These are phyloP conservation scores for Eulemur coronatus DNA, from an alignment of 2,797 vertebrate species.

Conservation along the genomic window DNA sequence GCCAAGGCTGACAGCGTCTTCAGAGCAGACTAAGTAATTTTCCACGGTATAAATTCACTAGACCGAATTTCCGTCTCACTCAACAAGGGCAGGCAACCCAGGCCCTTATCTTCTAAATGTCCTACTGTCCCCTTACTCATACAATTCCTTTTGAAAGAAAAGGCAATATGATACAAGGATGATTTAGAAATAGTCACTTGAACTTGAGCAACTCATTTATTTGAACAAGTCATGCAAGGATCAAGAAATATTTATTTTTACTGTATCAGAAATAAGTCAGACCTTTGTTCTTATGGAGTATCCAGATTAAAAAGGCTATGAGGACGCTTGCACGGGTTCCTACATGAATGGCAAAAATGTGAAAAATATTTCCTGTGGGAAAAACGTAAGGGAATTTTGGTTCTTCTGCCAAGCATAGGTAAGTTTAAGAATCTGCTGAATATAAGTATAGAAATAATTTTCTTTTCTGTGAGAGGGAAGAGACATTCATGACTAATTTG, in stretches of 20 bases:
- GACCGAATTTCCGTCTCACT: not conserved
- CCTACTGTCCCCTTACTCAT: not conserved
- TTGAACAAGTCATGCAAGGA: constrained; percentile 12
- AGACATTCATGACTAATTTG: not conserved
- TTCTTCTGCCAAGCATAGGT: not conserved
- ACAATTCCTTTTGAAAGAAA: not conserved
- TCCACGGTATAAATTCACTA: not conserved
- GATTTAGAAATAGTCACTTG: constrained; percentile 32
- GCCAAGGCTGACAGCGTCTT: not conserved
- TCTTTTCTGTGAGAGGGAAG: not conserved
- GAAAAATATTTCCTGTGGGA: not conserved
- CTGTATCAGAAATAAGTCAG: not conserved
- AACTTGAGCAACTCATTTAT: constrained; percentile 46
- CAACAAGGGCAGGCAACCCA: not conserved
- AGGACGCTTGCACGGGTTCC: not conserved
- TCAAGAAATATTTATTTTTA: constrained; percentile 22
- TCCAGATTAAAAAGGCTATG: not conserved
- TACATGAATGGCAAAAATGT: not conserved
- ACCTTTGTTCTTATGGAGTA: not conserved
- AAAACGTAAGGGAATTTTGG: not conserved
- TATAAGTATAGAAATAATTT: not conserved
- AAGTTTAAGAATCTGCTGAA: not conserved
- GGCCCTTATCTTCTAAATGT: not conserved
- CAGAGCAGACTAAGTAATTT: not conserved
- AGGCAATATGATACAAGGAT: not conserved